Conservation (phyloP, 2,797 vertebrate genomes). For the Pantherophis vulpinus region DNA sequence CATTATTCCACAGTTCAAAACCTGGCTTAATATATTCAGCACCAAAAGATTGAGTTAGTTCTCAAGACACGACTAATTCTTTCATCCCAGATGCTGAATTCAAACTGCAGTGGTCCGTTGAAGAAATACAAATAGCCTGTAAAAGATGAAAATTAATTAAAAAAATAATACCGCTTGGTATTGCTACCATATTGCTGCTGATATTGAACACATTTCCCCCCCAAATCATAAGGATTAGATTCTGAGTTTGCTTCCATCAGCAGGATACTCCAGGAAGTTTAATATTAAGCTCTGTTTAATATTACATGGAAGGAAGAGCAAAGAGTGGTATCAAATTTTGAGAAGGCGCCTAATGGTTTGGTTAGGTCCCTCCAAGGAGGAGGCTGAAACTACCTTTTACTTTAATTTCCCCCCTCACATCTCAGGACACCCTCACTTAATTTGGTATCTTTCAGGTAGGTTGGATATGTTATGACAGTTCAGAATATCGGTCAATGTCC, state of each 20-base stretch:
- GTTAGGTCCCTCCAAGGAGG: neutral
- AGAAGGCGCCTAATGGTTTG: neutral
- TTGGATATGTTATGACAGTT: neutral
- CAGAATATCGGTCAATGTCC: neutral
- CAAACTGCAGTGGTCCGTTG: constrained; percentile 81
- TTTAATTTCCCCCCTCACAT: neutral
- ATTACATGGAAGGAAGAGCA: neutral
- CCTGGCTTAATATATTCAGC: constrained; percentile 68
- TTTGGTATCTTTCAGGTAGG: neutral
- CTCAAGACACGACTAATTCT: constrained; percentile 82
- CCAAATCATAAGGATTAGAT: neutral
- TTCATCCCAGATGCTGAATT: constrained; percentile 85
- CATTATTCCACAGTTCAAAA: constrained; percentile 51
- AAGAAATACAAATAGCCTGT: constrained; percentile 90
- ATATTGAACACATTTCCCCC: neutral
- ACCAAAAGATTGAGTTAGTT: constrained; percentile 87
- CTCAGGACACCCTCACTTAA: neutral
- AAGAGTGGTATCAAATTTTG: neutral
- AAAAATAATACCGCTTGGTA: neutral
- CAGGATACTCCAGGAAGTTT: neutral
- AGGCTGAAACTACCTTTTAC: neutral
- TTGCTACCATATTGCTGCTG: neutral
- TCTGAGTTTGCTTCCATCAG: neutral
- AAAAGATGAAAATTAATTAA: constrained; percentile 30
- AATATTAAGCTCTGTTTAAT: neutral